These are phyloP conservation scores for Garrulus glandarius DNA, from an alignment of 2,797 vertebrate species.

Conservation along the genomic window DNA sequence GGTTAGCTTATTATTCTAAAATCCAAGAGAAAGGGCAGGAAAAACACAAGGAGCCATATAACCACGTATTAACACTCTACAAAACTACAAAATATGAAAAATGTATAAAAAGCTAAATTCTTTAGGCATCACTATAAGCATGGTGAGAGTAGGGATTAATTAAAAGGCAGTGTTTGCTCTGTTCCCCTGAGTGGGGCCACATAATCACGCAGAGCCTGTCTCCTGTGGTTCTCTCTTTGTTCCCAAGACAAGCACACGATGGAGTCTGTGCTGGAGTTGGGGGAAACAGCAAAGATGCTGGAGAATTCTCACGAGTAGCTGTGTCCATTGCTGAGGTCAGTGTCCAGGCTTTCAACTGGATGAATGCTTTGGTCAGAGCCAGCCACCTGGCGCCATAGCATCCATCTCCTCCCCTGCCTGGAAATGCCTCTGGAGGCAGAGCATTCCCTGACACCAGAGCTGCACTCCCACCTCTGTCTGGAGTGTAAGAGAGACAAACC, in stretches of 20 bases:
- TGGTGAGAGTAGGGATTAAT: neutral
- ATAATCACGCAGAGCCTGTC: neutral
- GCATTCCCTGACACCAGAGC: neutral
- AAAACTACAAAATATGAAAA: neutral
- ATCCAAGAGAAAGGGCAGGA: neutral
- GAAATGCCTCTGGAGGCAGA: neutral
- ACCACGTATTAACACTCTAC: neutral
- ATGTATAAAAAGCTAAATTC: neutral
- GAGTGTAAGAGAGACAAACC: neutral
- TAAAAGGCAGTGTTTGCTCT: neutral
- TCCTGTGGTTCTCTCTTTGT: neutral
- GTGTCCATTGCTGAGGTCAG: neutral
- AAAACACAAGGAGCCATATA: neutral
- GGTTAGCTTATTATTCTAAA: neutral
- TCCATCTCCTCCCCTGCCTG: neutral
- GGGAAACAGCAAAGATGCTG: fast-evolving
- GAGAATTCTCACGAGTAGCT: neutral
- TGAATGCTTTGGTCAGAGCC: neutral
- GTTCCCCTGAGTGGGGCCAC: neutral
- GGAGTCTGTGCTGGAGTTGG: neutral
- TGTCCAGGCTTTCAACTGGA: neutral
- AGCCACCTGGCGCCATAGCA: neutral
- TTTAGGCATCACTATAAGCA: neutral
- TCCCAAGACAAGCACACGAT: neutral
- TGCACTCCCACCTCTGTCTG: neutral